Evolutionary conservation across 2,888 invertebrate genomes (phyloP), one percentile per base, ranked within the genome.

Genomic region (Heteropelma amictum): DNA sequence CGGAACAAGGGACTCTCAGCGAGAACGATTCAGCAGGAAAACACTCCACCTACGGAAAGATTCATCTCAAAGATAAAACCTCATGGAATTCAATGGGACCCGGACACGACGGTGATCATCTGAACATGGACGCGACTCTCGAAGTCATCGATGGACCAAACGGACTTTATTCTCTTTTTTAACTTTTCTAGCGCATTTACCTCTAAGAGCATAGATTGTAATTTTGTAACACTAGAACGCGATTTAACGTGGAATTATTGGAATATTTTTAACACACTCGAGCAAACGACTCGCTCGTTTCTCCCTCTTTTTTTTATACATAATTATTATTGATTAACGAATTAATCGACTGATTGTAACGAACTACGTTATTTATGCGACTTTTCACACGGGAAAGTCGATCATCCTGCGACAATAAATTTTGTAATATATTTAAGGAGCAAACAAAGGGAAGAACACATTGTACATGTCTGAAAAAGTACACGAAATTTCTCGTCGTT

Each of bases 81-180:
- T 5, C 83, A 77, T 54, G 75, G 73, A 2, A 81, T 77, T 6
- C 81, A 85, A 4, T 87, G 87, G 87, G 87, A 87, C 74, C 72
- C 82, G 3, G 83, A 87, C 67, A 82, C 82, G 21, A 84, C 87
- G 8, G 65, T 87, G 54, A 75, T 87, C 35, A 87, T 87, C 73
- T 86, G 79, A 82, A 30, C 7, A 49, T 28, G 12, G 3, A 14
- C 38, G 10, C 30, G 28, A 6, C 14, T 23, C 56, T 45, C 17
- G 14, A 19, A n/a, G 33, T 53, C 5, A 30, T 33, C n/a, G 33
- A 53, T 33, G 33, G 14, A 33, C 10, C 8, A 17, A 53, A 33
- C 17, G n/a, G n/a, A n/a, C n/a, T n/a, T n/a, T n/a, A n/a, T n/a
- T n/a, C n/a, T n/a, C n/a, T n/a, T n/a, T n/a, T n/a, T n/a, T n/a